Conservation (phyloP, 2,888 invertebrate species). For the Acronicta psi region DNA sequence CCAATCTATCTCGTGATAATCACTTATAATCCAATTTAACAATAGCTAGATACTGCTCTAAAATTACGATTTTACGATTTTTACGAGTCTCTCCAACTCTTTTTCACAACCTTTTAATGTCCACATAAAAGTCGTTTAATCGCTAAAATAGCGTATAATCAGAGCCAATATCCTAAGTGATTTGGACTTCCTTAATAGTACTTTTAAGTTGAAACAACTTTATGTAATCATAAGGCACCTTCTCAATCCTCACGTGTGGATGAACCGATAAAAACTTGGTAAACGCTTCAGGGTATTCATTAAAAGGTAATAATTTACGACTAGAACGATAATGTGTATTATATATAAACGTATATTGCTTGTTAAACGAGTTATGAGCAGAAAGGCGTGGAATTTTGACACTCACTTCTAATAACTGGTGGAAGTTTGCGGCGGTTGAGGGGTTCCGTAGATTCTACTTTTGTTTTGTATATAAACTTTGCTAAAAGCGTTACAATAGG, state of each 20-base stretch:
- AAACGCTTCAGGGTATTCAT: slow-evolving; percentile 74
- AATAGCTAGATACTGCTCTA: too few species aligned
- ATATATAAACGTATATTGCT: slow-evolving; percentile 6
- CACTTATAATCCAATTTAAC: too few species aligned
- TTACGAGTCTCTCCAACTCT: too few species aligned
- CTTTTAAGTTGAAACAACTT: slow-evolving; percentile 42
- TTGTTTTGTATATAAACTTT: background rate
- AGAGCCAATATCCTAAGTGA: slow-evolving; percentile 43
- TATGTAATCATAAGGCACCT: slow-evolving; percentile 68
- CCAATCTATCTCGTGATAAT: too few species aligned
- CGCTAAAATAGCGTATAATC: slow-evolving; percentile 30
- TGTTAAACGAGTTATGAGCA: slow-evolving; percentile 25
- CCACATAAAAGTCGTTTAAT: slow-evolving; percentile 2
- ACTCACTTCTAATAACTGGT: slow-evolving; percentile 12
- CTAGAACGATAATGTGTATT: slow-evolving; percentile 59
- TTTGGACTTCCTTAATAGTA: slow-evolving; percentile 57
- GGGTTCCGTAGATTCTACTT: slow-evolving; percentile 20
- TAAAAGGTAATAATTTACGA: slow-evolving; percentile 74
- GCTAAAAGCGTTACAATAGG: too few species aligned
- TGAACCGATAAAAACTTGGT: slow-evolving; percentile 81
- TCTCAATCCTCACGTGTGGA: slow-evolving; percentile 73
- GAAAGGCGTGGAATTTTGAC: slow-evolving; percentile 21
- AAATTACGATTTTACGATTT: slow-evolving; percentile 3
- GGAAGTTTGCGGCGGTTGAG: background rate
- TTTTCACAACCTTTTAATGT: too few species aligned